phyloP scores from a whole-genome alignment of 1,140 invertebrate species.

The Belonocnema kinseyi region DNA sequence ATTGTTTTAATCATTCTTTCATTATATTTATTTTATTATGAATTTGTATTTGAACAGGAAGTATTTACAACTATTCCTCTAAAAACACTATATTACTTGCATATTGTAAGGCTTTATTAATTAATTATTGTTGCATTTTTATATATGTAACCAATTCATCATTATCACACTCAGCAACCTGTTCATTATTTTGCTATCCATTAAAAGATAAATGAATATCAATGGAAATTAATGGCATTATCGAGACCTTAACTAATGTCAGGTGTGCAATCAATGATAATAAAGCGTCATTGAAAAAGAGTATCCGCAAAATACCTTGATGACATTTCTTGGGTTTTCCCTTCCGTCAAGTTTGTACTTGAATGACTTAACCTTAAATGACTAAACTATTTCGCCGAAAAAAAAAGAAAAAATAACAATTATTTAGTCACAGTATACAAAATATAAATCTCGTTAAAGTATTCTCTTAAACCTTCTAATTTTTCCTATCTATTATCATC shows the following conservation, averaged over 20 bases:
- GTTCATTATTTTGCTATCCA: not conserved
- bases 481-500: not conserved
- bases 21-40: too few species aligned
- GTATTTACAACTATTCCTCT: too few species aligned
- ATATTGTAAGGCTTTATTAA: too few species aligned
- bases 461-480: too few species aligned
- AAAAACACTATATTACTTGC: too few species aligned
- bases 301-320: not conserved
- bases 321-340: not conserved
- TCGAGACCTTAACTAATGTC: not conserved
- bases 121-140: not conserved
- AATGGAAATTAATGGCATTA: slow-evolving; percentile 5
- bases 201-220: not conserved
- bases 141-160: not conserved
- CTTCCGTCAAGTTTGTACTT: not conserved
- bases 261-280: not conserved
- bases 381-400: too few species aligned
- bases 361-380: too few species aligned
- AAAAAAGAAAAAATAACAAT: too few species aligned
- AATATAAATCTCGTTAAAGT: too few species aligned
- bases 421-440: too few species aligned
- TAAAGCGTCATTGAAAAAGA: not conserved
- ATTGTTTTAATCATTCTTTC: too few species aligned
- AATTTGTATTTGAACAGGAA: too few species aligned
- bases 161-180: not conserved